Percentiles rank a stretch among this genome's conserved stretches.
phyloP scores from a whole-genome alignment of 2,797 vertebrate species.

The Echeneis naucrates region DNA sequence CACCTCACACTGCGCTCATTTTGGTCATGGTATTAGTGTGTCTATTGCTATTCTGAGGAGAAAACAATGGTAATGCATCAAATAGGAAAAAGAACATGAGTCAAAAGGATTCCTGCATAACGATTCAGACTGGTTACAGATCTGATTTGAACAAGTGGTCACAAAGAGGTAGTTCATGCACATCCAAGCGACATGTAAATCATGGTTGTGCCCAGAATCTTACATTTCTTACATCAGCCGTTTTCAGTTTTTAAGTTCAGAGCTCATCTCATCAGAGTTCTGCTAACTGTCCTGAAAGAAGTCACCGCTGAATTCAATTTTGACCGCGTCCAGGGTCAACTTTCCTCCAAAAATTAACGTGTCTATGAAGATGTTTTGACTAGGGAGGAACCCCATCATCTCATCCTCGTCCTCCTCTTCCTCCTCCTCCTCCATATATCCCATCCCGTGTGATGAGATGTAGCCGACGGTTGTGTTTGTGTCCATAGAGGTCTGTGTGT shows the following conservation, averaged over 20 bases:
- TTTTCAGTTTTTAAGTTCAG: neutral
- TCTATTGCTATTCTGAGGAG: slow-evolving; percentile 10
- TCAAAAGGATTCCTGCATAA: slow-evolving; percentile 13
- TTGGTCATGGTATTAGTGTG: slow-evolving; percentile 41
- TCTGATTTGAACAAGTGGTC: slow-evolving; percentile 30
- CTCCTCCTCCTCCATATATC: slow-evolving; percentile 54
- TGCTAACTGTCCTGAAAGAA: slow-evolving; percentile 58
- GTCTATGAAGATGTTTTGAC: slow-evolving; percentile 57
- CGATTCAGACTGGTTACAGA: slow-evolving; percentile 5
- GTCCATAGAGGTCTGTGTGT: slow-evolving; percentile 73
- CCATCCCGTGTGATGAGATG: slow-evolving; percentile 75
- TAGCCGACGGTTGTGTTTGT: slow-evolving; percentile 63
- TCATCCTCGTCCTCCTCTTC: slow-evolving; percentile 38
- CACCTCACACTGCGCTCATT: slow-evolving; percentile 12
- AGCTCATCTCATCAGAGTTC: slow-evolving; percentile 6
- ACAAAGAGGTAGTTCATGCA: slow-evolving; percentile 63
- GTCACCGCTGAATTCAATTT: slow-evolving; percentile 80
- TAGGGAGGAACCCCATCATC: slow-evolving; percentile 69
- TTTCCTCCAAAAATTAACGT: slow-evolving; percentile 69
- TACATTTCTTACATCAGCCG: neutral
- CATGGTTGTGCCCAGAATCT: neutral
- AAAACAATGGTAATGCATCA: slow-evolving; percentile 64
- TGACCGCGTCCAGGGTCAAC: slow-evolving; percentile 89
- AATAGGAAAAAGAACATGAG: slow-evolving; percentile 3
- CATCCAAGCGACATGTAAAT: neutral